Evolutionary conservation across 2,888 invertebrate genomes (phyloP).

Genomic region (Nasonovia ribisnigri): DNA sequence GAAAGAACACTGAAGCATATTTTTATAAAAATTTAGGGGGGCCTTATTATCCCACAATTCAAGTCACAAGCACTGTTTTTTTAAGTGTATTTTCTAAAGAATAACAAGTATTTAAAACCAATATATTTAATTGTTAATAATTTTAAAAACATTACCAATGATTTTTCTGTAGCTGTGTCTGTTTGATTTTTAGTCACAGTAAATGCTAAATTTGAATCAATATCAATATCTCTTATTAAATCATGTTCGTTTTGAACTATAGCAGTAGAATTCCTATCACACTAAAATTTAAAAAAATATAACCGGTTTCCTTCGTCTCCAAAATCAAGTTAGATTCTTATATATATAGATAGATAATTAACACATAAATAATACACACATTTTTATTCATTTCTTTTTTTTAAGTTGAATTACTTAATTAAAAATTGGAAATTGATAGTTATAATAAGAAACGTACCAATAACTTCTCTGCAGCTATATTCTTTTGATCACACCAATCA

Average conservation of each 20-base stretch:
- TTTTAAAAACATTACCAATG: conserved; percentile 5
- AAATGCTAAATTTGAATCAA: background rate
- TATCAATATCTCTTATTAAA: background rate
- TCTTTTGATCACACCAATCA: too few relatives aligned
- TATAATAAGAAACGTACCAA: too few relatives aligned
- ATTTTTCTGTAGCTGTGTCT: background rate
- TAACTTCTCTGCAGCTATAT: too few relatives aligned
- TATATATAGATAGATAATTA: too few relatives aligned
- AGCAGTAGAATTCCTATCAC: background rate
- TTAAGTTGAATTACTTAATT: background rate
- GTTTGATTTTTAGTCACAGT: background rate
- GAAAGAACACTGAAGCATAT: background rate
- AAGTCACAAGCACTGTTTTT: conserved; percentile 14
- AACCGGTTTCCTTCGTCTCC: too few relatives aligned
- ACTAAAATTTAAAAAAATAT: background rate
- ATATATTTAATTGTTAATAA: background rate
- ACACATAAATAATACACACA: too few relatives aligned
- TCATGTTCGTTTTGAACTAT: background rate
- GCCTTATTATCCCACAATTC: background rate
- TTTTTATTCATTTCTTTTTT: too few relatives aligned
- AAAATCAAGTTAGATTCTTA: too few relatives aligned
- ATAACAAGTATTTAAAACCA: conserved; percentile 11
- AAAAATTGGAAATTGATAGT: background rate
- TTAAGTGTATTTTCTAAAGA: background rate
- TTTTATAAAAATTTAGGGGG: background rate